Conservation (phyloP, 2,888 invertebrate species). For the Acanthosepion lycidas region DNA sequence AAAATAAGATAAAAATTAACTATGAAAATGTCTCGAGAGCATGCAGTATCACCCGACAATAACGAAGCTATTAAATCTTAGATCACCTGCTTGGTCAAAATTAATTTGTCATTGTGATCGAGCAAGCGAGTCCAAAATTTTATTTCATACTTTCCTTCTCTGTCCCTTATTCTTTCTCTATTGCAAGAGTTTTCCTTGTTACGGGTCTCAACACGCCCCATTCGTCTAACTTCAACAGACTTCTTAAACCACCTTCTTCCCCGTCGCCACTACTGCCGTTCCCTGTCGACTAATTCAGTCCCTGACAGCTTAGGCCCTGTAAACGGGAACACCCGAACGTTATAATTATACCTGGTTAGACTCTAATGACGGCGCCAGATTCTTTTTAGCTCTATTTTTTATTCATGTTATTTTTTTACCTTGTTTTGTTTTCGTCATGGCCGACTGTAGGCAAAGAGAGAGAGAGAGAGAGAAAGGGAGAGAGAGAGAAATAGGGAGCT, state of each 20-base stretch:
- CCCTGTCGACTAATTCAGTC: background rate
- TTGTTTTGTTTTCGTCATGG: background rate
- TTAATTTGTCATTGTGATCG: background rate
- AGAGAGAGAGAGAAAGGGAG: background rate
- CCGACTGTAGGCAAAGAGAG: background rate
- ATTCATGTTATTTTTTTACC: background rate
- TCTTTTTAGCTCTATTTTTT: background rate
- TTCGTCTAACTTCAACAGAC: background rate
- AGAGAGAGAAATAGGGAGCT: background rate
- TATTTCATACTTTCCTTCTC: background rate
- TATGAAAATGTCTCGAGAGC: background rate
- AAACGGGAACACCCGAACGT: slow-evolving; percentile 33
- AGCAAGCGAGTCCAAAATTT: background rate
- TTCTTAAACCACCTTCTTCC: background rate
- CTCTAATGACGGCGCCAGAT: background rate
- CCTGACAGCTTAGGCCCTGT: slow-evolving; percentile 33
- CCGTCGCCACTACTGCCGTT: background rate
- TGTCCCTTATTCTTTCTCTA: background rate
- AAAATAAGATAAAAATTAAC: too few species aligned
- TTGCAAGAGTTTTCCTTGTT: background rate
- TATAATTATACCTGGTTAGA: slow-evolving; percentile 33
- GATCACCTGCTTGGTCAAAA: background rate
- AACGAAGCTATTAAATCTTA: background rate
- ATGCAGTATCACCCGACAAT: background rate
- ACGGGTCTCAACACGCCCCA: background rate